Conservation (phyloP, 2,888 invertebrate species). For the Hyalella azteca region DNA sequence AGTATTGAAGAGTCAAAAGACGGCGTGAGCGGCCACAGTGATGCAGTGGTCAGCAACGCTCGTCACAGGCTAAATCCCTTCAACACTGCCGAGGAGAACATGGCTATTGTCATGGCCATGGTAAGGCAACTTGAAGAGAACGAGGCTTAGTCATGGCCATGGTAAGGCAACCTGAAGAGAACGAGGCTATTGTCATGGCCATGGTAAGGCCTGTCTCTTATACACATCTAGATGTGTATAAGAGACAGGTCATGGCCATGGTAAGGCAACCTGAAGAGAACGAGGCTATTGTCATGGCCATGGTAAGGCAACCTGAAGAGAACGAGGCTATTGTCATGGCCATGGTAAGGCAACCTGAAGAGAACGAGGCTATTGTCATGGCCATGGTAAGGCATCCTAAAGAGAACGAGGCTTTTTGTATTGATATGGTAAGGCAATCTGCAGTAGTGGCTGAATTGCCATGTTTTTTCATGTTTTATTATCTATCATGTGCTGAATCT, state of each 20-base stretch:
- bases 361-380: not conserved
- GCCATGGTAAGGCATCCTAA: not conserved
- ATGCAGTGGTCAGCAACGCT: slow-evolving; percentile 72
- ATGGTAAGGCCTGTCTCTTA: too few species aligned
- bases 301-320: slow-evolving; percentile 39
- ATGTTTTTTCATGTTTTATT: too few species aligned
- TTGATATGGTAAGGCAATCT: too few species aligned
- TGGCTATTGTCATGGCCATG: not conserved
- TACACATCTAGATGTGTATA: too few species aligned
- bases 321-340: not conserved
- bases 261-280: too few species aligned
- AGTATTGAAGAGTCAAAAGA: slow-evolving; percentile 64
- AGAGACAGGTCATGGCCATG: too few species aligned
- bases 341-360: slow-evolving; percentile 50
- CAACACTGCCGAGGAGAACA: slow-evolving; percentile 67
- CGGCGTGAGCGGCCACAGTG: slow-evolving; percentile 68
- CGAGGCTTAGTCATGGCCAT: too few species aligned
- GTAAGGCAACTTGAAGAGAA: not conserved
- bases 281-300: not conserved
- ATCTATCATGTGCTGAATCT: too few species aligned
- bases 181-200: too few species aligned
- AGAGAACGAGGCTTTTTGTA: not conserved
- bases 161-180: too few species aligned
- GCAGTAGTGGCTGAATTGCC: too few species aligned
- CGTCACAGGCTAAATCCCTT: slow-evolving; percentile 83